phyloP scores from a whole-genome alignment of 35 echinoderm and acorn worm species.

The Eucidaris tribuloides region DNA sequence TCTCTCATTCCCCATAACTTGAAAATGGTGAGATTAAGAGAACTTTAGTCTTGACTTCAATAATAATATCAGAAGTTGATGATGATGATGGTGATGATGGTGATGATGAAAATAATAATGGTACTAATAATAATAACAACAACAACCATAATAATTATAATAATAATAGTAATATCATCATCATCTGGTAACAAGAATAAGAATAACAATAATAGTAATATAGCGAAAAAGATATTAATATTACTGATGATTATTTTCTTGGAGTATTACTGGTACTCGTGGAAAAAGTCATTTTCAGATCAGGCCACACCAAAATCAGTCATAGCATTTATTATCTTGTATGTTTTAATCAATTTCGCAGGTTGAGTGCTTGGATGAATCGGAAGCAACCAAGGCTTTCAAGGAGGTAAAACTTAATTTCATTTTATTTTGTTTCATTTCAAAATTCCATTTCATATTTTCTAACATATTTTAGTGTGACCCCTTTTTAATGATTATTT shows the following conservation, averaged over 20 bases:
- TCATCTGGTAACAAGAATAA: background rate
- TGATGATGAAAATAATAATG: background rate
- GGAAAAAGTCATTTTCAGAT: background rate
- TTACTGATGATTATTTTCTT: background rate
- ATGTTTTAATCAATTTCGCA: constrained; percentile 25
- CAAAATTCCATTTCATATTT: no score
- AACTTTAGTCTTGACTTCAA: no score
- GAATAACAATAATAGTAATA: background rate
- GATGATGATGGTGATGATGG: no score
- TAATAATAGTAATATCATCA: background rate
- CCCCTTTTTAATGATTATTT: no score
- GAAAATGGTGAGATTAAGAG: no score
- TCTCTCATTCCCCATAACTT: no score
- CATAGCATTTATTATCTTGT: background rate
- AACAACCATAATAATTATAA: no score
- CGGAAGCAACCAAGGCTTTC: constrained; percentile 90
- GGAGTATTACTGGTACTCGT: background rate
- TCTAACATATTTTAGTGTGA: no score
- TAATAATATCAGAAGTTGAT: no score
- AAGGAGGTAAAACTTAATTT: constrained; percentile 98
- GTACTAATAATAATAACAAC: no score
- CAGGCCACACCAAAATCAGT: background rate
- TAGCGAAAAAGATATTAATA: background rate
- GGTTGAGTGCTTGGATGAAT: constrained; percentile 96
- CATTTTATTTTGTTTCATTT: no score